A percentile compares a stretch with the other conserved stretches of the same genome.
phyloP scores from a whole-genome alignment of 2,888 invertebrate genomes.

The Eurois occulta region DNA sequence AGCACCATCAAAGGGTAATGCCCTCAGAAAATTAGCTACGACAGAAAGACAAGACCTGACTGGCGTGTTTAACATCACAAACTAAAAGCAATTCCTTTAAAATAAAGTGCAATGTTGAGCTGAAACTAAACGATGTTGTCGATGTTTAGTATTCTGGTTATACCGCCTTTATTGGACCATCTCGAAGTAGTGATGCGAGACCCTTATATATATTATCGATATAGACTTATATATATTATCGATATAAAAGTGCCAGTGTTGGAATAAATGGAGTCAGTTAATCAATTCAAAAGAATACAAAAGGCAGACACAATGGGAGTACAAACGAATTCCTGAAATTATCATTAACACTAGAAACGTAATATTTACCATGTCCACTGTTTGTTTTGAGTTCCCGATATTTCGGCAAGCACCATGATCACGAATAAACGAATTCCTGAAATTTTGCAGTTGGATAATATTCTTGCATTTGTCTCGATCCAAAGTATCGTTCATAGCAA shows the following conservation, averaged over 20 bases:
- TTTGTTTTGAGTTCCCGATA: too few relatives aligned
- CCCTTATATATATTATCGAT: too few relatives aligned
- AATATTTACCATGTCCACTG: too few relatives aligned
- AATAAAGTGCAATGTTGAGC: slow-evolving; percentile 47
- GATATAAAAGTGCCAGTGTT: too few relatives aligned
- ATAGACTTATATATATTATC: too few relatives aligned
- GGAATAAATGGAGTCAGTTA: too few relatives aligned
- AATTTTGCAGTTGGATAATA: neutral
- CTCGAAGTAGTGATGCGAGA: neutral
- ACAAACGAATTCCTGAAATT: neutral
- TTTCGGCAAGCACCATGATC: too few relatives aligned
- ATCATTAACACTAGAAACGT: too few relatives aligned
- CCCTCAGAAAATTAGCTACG: slow-evolving; percentile 10
- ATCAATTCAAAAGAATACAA: too few relatives aligned
- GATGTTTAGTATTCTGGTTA: slow-evolving; percentile 44
- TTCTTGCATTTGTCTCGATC: neutral
- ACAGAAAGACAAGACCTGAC: slow-evolving; percentile 49
- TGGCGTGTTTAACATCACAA: slow-evolving; percentile 43
- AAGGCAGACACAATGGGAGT: neutral
- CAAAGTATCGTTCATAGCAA: neutral
- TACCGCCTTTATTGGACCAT: slow-evolving; percentile 34
- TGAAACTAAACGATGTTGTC: slow-evolving; percentile 50
- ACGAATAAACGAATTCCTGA: too few relatives aligned
- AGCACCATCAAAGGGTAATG: slow-evolving; percentile 25
- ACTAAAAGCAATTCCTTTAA: slow-evolving; percentile 35